Evolutionary conservation across 92 coral and sea anemone genomes (phyloP), one percentile per base, ranked within the genome.

Genomic region (Metridium senile): DNA sequence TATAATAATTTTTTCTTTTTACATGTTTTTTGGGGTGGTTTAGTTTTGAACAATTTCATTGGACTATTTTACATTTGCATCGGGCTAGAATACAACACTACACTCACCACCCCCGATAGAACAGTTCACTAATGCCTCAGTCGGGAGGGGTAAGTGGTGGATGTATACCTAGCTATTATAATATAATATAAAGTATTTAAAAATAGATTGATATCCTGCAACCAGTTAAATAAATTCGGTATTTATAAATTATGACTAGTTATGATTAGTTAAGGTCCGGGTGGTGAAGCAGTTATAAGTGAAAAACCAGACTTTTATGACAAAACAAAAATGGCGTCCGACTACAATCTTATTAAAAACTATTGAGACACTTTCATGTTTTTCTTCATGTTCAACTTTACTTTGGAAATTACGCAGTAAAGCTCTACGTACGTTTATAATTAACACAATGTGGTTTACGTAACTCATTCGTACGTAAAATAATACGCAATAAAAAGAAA

Each of bases 171-270:
- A 54, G 21, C 16, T 54, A 13, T 21, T 54, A 21, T 13, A 33
- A 27, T 31, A 21, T 30, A 58, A 29, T 71, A 51, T 18, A 34
- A 47, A 58, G 78, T 73, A 10, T 33, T 73, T 57, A 73, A 73
- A 73, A 73, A 73, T 73, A 73, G 77, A 33, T 51, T n/a, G 78
- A 34, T 33, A 33, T 58, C 54, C 64, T 72, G 65, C 49, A 53
- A 72, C 78, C 78, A 33, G 78, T 73, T 57, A 68, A 68, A 35
- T 57, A 57, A 73, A 73, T 58, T 57, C 66, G 53, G 53, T 72
- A 49, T 73, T 18, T 71, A 53, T 53, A 58, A 29, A 26, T 28
- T 32, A 19, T 53, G 66, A 53, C 29, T n/a, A n/a, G n/a, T n/a
- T n/a, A n/a, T n/a, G n/a, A n/a, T n/a, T n/a, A n/a, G n/a, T n/a